Conservation (phyloP, 2,888 invertebrate species). For the Clepsis dumicolana region DNA sequence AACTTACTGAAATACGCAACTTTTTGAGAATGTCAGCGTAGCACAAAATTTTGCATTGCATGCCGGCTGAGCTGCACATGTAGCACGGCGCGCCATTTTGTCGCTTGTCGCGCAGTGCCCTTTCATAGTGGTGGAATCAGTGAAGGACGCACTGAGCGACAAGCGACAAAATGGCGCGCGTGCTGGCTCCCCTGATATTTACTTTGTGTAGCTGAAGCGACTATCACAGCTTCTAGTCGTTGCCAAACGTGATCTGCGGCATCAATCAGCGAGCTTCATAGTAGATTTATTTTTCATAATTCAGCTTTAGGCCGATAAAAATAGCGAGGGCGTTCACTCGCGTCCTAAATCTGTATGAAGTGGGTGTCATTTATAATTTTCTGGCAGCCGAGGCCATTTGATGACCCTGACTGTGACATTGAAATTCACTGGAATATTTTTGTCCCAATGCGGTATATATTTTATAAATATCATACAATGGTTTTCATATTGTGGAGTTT, state of each 20-base stretch:
- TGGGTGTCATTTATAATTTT: slow-evolving; percentile 27
- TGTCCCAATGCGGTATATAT: neutral
- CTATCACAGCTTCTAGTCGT: neutral
- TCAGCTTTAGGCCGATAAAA: slow-evolving; percentile 22
- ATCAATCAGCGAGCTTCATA: neutral
- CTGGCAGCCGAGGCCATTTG: slow-evolving; percentile 25
- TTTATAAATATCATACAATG: too few species aligned
- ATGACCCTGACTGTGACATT: slow-evolving; percentile 34
- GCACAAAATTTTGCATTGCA: too few species aligned
- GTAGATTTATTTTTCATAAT: slow-evolving; percentile 6
- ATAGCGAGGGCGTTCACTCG: slow-evolving; percentile 31
- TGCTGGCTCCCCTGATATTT: too few species aligned
- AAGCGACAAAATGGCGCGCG: too few species aligned
- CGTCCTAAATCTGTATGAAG: slow-evolving; percentile 30
- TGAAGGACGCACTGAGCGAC: too few species aligned
- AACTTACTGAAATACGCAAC: too few species aligned
- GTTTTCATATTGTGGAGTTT: too few species aligned
- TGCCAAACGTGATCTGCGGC: neutral
- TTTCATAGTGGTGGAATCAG: too few species aligned
- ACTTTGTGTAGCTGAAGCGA: neutral
- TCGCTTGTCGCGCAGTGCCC: too few species aligned
- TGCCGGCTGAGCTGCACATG: too few species aligned
- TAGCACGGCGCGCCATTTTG: too few species aligned
- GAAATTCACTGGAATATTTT: neutral
- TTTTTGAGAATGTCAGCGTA: too few species aligned